phyloP scores from a whole-genome alignment of 2,888 invertebrate genomes.

The Slavum lentiscoides region DNA sequence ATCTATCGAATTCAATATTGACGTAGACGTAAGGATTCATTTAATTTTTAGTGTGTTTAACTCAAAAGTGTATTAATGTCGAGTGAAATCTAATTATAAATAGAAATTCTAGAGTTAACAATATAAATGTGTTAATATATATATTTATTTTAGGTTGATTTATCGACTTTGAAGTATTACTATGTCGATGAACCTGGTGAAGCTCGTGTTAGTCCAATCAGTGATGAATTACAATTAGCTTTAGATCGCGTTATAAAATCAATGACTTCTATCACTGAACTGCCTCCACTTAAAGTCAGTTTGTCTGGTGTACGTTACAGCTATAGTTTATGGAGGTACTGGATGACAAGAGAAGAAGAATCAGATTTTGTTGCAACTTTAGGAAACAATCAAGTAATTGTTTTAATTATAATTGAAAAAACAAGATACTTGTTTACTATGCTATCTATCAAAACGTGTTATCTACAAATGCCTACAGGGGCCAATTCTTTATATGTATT shows the following conservation, averaged over 20 bases:
- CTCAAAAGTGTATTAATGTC: too few relatives aligned
- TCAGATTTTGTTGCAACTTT: constrained; percentile 67
- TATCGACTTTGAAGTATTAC: constrained; percentile 72
- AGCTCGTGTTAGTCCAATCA: constrained; percentile 72
- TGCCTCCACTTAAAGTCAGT: constrained; percentile 58
- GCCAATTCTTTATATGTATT: too few relatives aligned
- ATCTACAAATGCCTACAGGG: too few relatives aligned
- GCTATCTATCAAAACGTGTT: too few relatives aligned
- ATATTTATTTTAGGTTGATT: constrained; percentile 62
- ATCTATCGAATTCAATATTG: constrained; percentile 65
- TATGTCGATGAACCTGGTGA: constrained; percentile 79
- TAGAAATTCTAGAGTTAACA: too few relatives aligned
- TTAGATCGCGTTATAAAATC: constrained; percentile 60
- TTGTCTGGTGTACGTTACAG: constrained; percentile 64
- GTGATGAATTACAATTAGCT: constrained; percentile 68
- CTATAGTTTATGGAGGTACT: constrained; percentile 73
- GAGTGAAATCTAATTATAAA: too few relatives aligned
- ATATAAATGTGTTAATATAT: not conserved
- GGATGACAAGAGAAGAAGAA: constrained; percentile 70
- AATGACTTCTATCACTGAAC: constrained; percentile 36
- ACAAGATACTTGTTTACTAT: too few relatives aligned
- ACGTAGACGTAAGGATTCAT: constrained; percentile 59
- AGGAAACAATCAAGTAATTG: constrained; percentile 66
- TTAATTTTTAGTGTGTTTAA: not conserved
- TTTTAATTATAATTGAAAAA: not conserved